phyloP scores from a whole-genome alignment of 2,797 vertebrate genomes.

The Geotrypetes seraphini region DNA sequence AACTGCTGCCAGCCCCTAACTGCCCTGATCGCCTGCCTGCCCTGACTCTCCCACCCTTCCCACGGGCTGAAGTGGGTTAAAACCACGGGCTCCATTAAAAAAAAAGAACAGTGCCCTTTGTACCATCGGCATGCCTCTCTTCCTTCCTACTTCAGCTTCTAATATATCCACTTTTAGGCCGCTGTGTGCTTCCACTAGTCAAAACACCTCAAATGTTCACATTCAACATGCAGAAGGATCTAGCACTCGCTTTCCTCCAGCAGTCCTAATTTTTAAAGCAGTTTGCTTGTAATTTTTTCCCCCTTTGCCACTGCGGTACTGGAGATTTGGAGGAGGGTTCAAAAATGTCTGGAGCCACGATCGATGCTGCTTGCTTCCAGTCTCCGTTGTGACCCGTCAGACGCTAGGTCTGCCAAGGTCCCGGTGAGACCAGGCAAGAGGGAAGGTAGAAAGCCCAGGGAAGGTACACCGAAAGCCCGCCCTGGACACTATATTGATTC shows the following conservation, averaged over 20 bases:
- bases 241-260: conserved; percentile 70
- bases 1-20: too few species aligned
- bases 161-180: conserved; percentile 91
- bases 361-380: conserved; percentile 59
- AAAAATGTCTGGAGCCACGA: conserved; percentile 80
- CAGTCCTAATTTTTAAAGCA: conserved; percentile 76
- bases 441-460: too few species aligned
- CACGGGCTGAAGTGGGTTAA: too few species aligned
- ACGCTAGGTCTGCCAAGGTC: too few species aligned
- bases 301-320: conserved; percentile 73
- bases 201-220: conserved; percentile 74
- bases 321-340: conserved; percentile 69
- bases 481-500: too few species aligned
- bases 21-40: too few species aligned
- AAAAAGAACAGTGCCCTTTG: too few species aligned
- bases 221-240: conserved; percentile 71
- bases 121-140: conserved; percentile 93
- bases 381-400: too few species aligned
- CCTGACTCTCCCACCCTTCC: too few species aligned
- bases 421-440: too few species aligned
- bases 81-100: too few species aligned
- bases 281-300: conserved; percentile 59
- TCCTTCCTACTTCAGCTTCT: conserved; percentile 84
- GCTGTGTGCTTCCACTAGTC: conserved; percentile 78
- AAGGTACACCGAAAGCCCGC: too few species aligned